Conservation (phyloP, 2,113 vertebrate species). For the Balaeniceps rex region DNA sequence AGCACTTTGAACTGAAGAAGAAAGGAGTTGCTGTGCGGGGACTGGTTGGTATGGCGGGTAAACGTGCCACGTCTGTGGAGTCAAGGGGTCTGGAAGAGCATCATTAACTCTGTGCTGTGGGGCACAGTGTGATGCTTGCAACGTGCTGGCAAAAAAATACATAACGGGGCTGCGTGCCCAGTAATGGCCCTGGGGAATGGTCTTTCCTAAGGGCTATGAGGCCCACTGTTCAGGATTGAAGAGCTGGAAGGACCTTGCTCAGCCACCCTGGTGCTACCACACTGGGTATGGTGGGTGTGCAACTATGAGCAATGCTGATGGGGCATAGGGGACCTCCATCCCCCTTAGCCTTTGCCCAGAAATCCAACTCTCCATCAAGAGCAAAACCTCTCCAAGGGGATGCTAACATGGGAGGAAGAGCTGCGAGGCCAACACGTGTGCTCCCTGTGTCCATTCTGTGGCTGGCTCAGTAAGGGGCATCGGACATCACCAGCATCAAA, state of each 20-base stretch:
- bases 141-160: neutral
- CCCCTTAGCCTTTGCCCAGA: neutral
- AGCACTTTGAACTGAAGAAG: slow-evolving; percentile 68
- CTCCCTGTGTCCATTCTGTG: neutral
- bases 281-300: neutral
- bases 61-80: neutral
- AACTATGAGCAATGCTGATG: neutral
- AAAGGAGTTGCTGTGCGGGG: slow-evolving; percentile 43
- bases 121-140: neutral
- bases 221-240: fast-evolving
- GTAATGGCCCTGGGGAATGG: neutral
- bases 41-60: neutral
- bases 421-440: neutral
- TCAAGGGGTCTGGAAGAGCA: neutral
- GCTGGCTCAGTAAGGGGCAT: neutral
- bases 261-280: neutral
- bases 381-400: neutral
- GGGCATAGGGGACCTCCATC: neutral
- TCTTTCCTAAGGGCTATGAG: neutral
- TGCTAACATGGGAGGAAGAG: neutral
- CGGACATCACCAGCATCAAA: fast-evolving
- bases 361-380: neutral
- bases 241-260: neutral
- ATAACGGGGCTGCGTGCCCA: fast-evolving
- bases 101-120: neutral